Conservation (phyloP, 2,113 vertebrate species). For the Corythornis cristatus region DNA sequence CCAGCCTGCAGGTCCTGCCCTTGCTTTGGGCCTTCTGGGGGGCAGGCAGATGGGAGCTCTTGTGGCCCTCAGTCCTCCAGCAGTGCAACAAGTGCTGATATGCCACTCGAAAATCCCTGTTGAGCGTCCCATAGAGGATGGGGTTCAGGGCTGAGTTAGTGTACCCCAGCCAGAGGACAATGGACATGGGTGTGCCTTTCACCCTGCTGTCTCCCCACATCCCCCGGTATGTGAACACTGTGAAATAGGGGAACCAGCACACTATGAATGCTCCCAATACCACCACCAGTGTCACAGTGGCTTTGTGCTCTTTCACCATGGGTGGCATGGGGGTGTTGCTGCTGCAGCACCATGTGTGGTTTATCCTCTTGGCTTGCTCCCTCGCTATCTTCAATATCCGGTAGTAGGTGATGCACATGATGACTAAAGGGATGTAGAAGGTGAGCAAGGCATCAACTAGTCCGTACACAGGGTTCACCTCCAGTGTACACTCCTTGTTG, state of each 20-base stretch:
- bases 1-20: constrained; percentile 28
- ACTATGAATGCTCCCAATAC: constrained; percentile 91
- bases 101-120: constrained; percentile 88
- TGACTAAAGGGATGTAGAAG: constrained; percentile 89
- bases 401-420: constrained; percentile 94
- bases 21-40: constrained; percentile 38
- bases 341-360: constrained; percentile 65
- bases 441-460: constrained; percentile 88
- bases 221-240: constrained; percentile 84
- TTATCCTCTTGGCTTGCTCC: constrained; percentile 88
- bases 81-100: constrained; percentile 87
- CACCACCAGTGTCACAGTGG: constrained; percentile 86
- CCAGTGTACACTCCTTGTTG: constrained; percentile 78
- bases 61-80: neutral
- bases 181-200: constrained; percentile 58
- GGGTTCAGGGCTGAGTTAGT: constrained; percentile 94
- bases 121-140: constrained; percentile 88
- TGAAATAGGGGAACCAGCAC: constrained; percentile 97
- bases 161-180: constrained; percentile 91
- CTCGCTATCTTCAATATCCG: constrained; percentile 90
- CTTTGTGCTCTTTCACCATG: constrained; percentile 89
- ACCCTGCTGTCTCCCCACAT: constrained; percentile 63
- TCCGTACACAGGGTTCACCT: constrained; percentile 85
- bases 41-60: neutral
- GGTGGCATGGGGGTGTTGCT: constrained; percentile 67